A percentile compares a stretch with the other conserved stretches of the same genome.
phyloP scores from a whole-genome alignment of 2,113 vertebrate species.

The Atrichornis clamosus region DNA sequence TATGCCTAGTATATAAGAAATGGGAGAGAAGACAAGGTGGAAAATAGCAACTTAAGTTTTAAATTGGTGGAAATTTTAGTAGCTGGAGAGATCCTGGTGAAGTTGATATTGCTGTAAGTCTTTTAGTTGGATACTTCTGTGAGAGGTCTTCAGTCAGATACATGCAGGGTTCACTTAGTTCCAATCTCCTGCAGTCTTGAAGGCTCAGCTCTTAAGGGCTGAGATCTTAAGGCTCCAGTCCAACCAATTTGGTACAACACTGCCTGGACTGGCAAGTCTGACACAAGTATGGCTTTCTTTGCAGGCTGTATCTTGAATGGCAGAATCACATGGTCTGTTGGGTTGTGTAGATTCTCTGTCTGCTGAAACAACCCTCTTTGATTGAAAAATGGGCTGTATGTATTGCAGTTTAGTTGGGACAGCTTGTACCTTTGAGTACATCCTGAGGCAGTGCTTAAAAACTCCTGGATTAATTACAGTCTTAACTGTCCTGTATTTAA shows the following conservation, averaged over 20 bases:
- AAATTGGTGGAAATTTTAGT: neutral
- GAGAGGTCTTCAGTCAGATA: neutral
- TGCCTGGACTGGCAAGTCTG: neutral
- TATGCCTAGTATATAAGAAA: neutral
- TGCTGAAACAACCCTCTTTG: neutral
- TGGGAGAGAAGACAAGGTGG: neutral
- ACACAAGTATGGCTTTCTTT: neutral
- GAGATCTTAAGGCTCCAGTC: neutral
- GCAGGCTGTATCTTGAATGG: neutral
- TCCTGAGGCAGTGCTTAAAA: neutral
- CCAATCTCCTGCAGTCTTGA: neutral
- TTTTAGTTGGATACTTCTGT: neutral
- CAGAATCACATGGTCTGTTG: neutral
- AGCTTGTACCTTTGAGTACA: neutral
- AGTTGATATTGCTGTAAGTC: neutral
- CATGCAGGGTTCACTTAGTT: neutral
- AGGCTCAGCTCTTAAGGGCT: neutral
- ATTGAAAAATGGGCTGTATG: neutral
- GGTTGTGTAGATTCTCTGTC: neutral
- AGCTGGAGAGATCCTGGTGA: neutral
- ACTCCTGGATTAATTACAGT: neutral
- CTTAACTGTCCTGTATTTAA: neutral
- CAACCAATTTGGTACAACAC: neutral
- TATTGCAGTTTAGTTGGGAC: neutral
- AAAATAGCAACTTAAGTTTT: neutral